Percentiles rank a stretch among this genome's conserved stretches.
These are phyloP conservation scores for Sapayoa aenigma DNA, from an alignment of 2,113 vertebrate genomes.

Conservation along the genomic window DNA sequence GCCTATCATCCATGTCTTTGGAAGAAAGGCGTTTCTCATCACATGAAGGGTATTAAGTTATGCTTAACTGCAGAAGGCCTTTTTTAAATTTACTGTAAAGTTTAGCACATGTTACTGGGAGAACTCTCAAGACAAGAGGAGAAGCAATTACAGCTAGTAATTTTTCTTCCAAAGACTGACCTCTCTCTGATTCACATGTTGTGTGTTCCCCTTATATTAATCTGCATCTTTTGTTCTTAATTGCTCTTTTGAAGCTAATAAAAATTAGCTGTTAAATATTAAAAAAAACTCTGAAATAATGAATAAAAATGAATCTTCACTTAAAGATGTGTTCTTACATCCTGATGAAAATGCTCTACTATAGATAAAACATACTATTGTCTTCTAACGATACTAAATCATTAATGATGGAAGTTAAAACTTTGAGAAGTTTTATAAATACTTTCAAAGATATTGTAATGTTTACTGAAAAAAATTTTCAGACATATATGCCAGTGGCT, in stretches of 20 bases:
- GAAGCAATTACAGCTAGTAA: not conserved
- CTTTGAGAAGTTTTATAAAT: not conserved
- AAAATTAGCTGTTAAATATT: not conserved
- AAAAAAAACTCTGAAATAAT: not conserved
- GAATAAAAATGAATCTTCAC: not conserved
- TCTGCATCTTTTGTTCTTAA: not conserved
- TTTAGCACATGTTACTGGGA: not conserved
- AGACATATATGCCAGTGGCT: not conserved
- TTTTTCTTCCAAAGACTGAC: not conserved
- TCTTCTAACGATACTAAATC: not conserved
- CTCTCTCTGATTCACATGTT: not conserved
- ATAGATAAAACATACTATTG: not conserved
- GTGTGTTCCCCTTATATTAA: not conserved
- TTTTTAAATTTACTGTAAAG: not conserved
- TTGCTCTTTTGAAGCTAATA: not conserved
- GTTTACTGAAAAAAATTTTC: not conserved
- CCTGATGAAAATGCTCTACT: not conserved
- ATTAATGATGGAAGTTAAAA: not conserved
- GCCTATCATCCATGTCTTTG: not conserved
- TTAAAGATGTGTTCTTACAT: not conserved
- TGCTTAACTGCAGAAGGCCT: not conserved
- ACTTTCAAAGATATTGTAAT: not conserved
- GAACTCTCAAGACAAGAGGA: not conserved
- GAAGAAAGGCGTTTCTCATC: not conserved
- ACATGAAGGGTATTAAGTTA: not conserved